Evolutionary conservation across 2,888 invertebrate species (phyloP), one percentile per base, ranked within the genome.

Genomic region (Drosophila falleni): DNA sequence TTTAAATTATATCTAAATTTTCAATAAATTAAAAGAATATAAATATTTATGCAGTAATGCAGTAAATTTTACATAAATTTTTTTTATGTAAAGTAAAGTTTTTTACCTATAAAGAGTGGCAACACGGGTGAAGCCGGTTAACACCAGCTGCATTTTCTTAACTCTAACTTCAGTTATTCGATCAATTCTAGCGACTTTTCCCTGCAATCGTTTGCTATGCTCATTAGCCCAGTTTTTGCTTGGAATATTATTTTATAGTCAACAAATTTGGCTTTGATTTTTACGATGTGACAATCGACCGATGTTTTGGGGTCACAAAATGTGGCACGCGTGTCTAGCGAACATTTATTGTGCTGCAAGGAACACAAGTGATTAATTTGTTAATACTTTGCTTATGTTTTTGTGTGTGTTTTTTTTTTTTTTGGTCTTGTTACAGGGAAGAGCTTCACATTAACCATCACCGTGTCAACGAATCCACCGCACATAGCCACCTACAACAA

Each of bases 361-460:
- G 3, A 33, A 41, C n/a, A n/a, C 6, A 64, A 56, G 59, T 53
- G 65, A 77, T 81, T 71, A 87, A 81, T 65, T 65, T 74, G 74
- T 72, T 68, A 56, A 68, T 37, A 44, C 47, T 23, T 35, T 65
- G 42, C 76, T 65, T 26, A 67, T 49, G 44, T 51, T 55, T 53
- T 44, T 53, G 33, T 59, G 6, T 51, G 47, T 50, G 4, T 35
- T 11, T 44, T 54, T 50, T 42, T 49, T 3, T 29, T 2, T 29
- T 29, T 29, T 29, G 29, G 29, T 8, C 41, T 70, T 42, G 16
- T 94, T 94, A 1, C 95, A 99, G 99, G 99, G 89, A 99, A 99
- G 93, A 98, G 98, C 91, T 99, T 99, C 93, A 98, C 98, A 67
- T 93, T 99, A 92, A 98, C 98, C 90, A 99, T 99, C 94, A 97